Conservation (phyloP, 2,888 invertebrate species). For the Blera fallax region DNA sequence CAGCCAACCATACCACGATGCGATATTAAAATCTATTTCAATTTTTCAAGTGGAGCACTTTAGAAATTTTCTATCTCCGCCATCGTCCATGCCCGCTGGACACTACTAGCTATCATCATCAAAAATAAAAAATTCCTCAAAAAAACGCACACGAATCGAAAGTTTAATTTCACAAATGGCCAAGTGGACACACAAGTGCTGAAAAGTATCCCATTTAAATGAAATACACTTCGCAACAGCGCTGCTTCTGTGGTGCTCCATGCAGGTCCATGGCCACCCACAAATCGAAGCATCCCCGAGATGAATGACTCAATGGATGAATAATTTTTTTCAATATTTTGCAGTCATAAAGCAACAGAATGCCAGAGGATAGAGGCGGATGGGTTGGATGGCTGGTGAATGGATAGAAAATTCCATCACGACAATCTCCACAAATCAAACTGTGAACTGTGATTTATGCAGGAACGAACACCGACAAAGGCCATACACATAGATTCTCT, state of each 20-base stretch:
- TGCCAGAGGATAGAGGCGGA: not conserved
- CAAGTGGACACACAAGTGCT: slow-evolving; percentile 34
- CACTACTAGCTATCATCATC: not conserved
- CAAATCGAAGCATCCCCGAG: slow-evolving; percentile 12
- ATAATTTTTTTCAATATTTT: slow-evolving; percentile 58
- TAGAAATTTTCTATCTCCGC: slow-evolving; percentile 19
- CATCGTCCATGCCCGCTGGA: not conserved
- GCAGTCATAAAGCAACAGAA: slow-evolving; percentile 49
- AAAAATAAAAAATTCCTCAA: not conserved
- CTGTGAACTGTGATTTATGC: slow-evolving; percentile 64
- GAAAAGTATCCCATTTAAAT: slow-evolving; percentile 15
- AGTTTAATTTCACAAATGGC: slow-evolving; percentile 64
- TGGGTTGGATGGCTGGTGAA: not conserved
- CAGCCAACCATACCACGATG: not conserved
- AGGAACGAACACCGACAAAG: slow-evolving; percentile 61
- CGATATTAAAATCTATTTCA: slow-evolving; percentile 53
- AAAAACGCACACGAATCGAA: not conserved
- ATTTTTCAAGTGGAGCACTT: slow-evolving; percentile 41
- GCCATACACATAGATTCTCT: slow-evolving; percentile 13
- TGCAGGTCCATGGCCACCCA: not conserved
- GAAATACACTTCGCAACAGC: not conserved
- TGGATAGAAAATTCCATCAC: slow-evolving; percentile 49
- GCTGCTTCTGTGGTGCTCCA: too few relatives aligned
- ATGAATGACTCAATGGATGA: slow-evolving; percentile 48
- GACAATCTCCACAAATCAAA: slow-evolving; percentile 58